Percentiles rank a stretch among this genome's conserved stretches.
Conservation (phyloP, 2,113 vertebrate species). For the Columba livia region DNA sequence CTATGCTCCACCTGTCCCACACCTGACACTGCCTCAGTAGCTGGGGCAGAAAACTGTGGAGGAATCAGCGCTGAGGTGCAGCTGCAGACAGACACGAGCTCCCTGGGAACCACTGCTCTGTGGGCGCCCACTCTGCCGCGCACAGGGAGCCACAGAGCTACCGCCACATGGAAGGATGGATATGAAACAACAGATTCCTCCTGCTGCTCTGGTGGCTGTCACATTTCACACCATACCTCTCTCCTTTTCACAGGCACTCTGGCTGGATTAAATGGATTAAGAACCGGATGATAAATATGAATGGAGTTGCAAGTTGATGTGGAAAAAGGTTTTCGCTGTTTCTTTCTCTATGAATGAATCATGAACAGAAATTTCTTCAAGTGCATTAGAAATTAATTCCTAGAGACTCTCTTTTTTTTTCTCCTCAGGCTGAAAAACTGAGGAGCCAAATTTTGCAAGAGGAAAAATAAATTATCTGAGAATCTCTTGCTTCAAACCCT, state of each 20-base stretch:
- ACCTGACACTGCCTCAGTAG: neutral
- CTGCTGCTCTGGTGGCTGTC: constrained; percentile 61
- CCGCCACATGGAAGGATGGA: neutral
- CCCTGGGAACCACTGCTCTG: neutral
- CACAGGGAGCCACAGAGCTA: neutral
- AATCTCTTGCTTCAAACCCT: neutral
- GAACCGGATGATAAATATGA: constrained; percentile 57
- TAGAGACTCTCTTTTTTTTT: neutral
- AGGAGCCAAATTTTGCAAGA: neutral
- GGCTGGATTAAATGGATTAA: constrained; percentile 60
- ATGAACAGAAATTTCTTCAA: constrained; percentile 31
- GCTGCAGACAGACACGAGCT: neutral
- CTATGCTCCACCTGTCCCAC: neutral
- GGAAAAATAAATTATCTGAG: neutral
- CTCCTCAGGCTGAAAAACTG: neutral
- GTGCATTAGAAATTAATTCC: constrained; percentile 56
- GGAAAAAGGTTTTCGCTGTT: constrained; percentile 55
- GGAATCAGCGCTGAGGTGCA: neutral
- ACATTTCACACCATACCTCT: constrained; percentile 63
- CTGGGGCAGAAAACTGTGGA: neutral
- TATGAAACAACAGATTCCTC: constrained; percentile 43
- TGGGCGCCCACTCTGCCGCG: neutral
- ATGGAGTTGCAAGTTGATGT: constrained; percentile 43
- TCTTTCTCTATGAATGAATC: constrained; percentile 65
- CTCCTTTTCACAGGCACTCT: constrained; percentile 57